Evolutionary conservation across 2,113 vertebrate species (phyloP).

Genomic region (Scytalopus superciliaris): DNA sequence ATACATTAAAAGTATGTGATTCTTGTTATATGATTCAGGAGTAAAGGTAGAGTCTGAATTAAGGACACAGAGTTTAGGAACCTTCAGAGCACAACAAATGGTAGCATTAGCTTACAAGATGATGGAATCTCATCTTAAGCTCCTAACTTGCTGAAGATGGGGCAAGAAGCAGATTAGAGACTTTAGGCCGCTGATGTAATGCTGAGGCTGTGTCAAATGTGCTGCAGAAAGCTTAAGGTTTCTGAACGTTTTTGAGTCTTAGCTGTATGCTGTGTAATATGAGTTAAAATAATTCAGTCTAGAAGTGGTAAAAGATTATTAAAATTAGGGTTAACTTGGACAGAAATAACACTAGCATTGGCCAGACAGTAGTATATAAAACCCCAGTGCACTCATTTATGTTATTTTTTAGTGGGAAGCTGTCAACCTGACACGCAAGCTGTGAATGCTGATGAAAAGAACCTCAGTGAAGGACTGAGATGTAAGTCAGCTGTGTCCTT

Average conservation of each 20-base stretch:
- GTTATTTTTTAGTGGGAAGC: background rate
- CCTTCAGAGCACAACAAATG: background rate
- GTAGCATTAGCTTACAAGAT: background rate
- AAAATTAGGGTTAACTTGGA: background rate
- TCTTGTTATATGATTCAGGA: background rate
- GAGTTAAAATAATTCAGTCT: background rate
- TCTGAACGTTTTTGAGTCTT: background rate
- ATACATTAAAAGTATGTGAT: background rate
- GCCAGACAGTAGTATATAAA: background rate
- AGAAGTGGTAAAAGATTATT: background rate
- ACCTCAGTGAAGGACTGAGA: background rate
- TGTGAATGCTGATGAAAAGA: background rate
- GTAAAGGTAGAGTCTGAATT: background rate
- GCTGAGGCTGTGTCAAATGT: background rate
- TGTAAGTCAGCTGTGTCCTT: background rate
- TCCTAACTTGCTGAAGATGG: background rate
- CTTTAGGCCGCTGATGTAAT: background rate
- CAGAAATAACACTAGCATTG: background rate
- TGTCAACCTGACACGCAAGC: background rate
- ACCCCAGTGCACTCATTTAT: background rate
- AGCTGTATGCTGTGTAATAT: background rate
- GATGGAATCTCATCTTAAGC: background rate
- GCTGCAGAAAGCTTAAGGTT: background rate
- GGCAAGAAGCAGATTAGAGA: background rate
- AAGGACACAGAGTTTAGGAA: background rate